Base-by-base conservation (phyloP, 2,113 vertebrate genomes). In the Hypocryptadius cinnamomeus region DNA sequence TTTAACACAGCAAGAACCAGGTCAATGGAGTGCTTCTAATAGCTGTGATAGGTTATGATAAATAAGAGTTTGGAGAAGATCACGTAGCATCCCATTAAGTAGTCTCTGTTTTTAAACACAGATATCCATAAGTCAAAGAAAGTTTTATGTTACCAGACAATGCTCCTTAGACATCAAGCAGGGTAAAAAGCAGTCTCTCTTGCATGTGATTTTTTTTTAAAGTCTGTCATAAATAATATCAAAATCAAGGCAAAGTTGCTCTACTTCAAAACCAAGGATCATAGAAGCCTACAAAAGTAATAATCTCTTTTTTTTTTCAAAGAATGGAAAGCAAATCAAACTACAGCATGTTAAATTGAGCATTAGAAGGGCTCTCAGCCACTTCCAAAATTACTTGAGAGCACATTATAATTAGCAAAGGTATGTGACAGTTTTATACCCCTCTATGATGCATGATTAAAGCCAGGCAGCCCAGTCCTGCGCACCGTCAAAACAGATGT, bases 381-480 rank as follows among this genome's bases (percentile, higher is more conserved):
- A 92, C 86, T 96, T 95, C 87, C 93, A 96, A 94, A 96, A 93
- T 96, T 77, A 94, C 94, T 96, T 87, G 84, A 89, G 91, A 96
- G 87, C 90, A 89, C 91, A 95, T 96, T 92, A 96, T 95, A 96
- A 97, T 97, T 96, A 95, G 95, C 94, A 81, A 90, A 96, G 95
- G 95, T 96, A 96, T 93, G 95, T 94, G 95, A 96, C 93, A 94
- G 90, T 90, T 96, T 96, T 96, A 96, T 94, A 83, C 37, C 71
- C 82, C 87, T 96, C 79, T 92, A 96, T 69, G 92, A 96, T 95
- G 82, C 87, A 61, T 95, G 94, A 97, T 92, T 96, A 96, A 96
- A 95, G 91, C 95, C 95, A 97, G 92, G 94, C 95, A 96, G 71
- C 81, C 84, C 68, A 77, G 93, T 87, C 91, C 94, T 95, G 90